Evolutionary conservation across 2,113 vertebrate genomes (phyloP).

Genomic region (Callocephalon fimbriatum): DNA sequence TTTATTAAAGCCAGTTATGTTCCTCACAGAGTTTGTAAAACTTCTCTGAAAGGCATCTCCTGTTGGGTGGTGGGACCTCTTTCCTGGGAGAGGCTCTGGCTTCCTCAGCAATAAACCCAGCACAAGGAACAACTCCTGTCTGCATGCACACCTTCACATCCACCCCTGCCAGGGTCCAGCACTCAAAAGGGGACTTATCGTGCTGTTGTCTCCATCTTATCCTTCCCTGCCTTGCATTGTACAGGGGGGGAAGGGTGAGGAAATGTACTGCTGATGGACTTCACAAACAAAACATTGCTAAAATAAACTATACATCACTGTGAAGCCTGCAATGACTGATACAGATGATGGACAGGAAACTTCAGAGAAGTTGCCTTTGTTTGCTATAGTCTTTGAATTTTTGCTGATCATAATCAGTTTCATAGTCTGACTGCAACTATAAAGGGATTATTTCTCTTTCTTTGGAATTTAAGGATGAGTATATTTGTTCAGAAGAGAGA

Average conservation of each 20-base stretch:
- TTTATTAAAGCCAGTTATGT: neutral
- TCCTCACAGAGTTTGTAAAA: neutral
- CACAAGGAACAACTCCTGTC: neutral
- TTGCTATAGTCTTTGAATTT: constrained; percentile 52
- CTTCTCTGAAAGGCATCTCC: neutral
- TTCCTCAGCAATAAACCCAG: neutral
- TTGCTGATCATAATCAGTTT: constrained; percentile 69
- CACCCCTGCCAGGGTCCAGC: accelerated
- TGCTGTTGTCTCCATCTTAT: accelerated
- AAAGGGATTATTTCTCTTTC: constrained; percentile 70
- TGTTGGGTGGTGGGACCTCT: neutral
- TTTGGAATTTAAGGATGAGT: constrained; percentile 59
- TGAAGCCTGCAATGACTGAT: constrained; percentile 29
- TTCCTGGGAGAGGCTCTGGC: neutral
- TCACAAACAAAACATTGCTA: neutral
- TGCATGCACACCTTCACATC: neutral
- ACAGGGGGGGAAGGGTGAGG: neutral
- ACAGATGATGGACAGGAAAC: constrained; percentile 45
- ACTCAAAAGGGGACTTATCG: accelerated
- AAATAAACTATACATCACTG: neutral
- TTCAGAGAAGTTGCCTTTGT: constrained; percentile 50
- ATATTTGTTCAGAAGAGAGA: constrained; percentile 62
- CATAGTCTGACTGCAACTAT: constrained; percentile 35
- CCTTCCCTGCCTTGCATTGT: neutral
- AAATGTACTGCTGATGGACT: neutral